Base-by-base conservation (phyloP, 2,113 vertebrate genomes). In the Rhea americana region DNA sequence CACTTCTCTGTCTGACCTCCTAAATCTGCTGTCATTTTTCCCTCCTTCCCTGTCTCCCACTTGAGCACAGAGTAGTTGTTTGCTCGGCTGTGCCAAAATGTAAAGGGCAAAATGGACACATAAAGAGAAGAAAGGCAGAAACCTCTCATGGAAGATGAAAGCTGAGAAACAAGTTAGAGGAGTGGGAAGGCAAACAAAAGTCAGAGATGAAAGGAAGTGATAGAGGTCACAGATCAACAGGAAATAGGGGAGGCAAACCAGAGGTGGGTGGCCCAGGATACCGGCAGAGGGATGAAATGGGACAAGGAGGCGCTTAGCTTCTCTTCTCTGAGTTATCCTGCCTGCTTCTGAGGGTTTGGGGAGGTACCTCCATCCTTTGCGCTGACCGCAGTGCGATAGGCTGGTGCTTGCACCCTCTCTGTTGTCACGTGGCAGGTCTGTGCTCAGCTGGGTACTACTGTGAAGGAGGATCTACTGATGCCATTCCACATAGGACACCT, bases 401-500 rank as follows among this genome's bases (percentile, higher is more conserved):
- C 75, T n/a, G 73, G 24, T 1, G 11, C 7, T 18, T 45, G 43
- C 39, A 32, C 53, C 11, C 18, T 9, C 39, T 83, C 45, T 51
- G 43, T 43, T 28, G 3, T 77, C 10, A 8, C 17, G 0, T 32
- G 82, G 28, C 77, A 99, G 99, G 98, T 47, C 94, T 71, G 15
- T 99, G 99, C 91, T 97, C 97, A 24, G 95, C 98, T 35, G 98
- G 99, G 18, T 98, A 97, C 97, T 98, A 98, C 94, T 99, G 98
- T 25, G 96, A 98, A n/a, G 97, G 98, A 77, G 98, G 98, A 20
- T 98, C 98, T 37, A 73, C 86, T 4, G 96, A 96, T 59, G 96
- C 98, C 26, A 93, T 97, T 37, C 98, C 99, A 0, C 92, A 68
- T 32, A 97, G 90, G 82, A 97, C 94, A 2, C 35, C 96, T 1